Base-by-base conservation (phyloP, 2,888 invertebrate genomes). In the Drosophila kambysellisi region DNA sequence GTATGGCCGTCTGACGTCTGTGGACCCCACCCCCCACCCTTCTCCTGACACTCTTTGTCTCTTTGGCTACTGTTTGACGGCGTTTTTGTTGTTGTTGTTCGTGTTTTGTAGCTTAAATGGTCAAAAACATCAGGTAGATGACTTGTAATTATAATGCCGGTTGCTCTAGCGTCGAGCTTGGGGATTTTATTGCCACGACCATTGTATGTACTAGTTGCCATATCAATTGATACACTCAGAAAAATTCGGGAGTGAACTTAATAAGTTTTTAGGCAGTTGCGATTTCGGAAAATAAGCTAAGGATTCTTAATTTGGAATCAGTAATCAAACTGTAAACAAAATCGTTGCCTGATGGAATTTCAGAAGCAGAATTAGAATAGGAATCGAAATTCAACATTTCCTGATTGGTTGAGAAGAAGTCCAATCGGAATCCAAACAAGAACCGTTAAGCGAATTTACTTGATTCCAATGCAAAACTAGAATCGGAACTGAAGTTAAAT, bases 101-200 rank as follows among this genome's bases (percentile, higher is more conserved):
- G 79, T 76, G 76, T 60, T 71, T 75, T 82, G 76, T 84, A 65
- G 90, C 87, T 89, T 87, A 87, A 87, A 87, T 89, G 87, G 90
- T 87, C 87, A 87, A 87, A 87, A 89, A 85, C 87, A 87, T 87
- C 88, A 79, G 88, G 73, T 88, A 84, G 89, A 89, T 86, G 85
- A 86, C 89, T 86, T 88, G 85, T 84, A 89, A 88, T 84, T 84
- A 89, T 81, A 70, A 83, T 63, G 79, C 68, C 66, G 61, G 81
- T 64, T 58, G 70, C 57, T 63, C 58, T 61, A 58, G 57, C 43
- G 66, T 61, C 65, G 69, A 41, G n/a, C 63, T 33, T 43, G 56
- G 56, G 59, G 32, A 70, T 66, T 73, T 74, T 74, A 83, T 74
- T 77, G 72, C 70, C 51, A 53, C 56, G 39, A 29, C 57, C 53